Percentiles rank a stretch among this genome's conserved stretches.
Conservation (phyloP, 1,140 invertebrate species). For the Muscidifurax raptorellus region DNA sequence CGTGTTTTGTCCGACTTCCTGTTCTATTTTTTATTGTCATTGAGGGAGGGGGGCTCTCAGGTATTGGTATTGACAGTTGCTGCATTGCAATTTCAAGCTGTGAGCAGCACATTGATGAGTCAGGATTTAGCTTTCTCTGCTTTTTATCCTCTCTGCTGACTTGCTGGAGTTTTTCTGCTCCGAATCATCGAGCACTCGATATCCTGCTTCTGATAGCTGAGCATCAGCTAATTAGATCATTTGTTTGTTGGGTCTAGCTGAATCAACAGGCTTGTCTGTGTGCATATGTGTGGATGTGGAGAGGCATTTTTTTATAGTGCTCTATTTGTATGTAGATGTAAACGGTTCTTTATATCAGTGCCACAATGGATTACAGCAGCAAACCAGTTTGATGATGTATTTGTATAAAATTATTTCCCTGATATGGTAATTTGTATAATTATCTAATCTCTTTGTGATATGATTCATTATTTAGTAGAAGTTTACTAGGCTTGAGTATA, state of each 20-base stretch:
- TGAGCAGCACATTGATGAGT: conserved; percentile 9
- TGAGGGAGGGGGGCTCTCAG: background rate
- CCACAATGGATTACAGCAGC: background rate
- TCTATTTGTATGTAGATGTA: background rate
- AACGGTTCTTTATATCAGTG: background rate
- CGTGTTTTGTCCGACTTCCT: conserved; percentile 5
- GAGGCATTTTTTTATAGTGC: background rate
- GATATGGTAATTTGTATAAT: background rate
- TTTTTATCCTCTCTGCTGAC: background rate
- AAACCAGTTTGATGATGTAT: background rate
- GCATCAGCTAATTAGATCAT: background rate
- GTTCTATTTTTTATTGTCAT: conserved; percentile 1
- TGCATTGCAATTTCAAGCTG: conserved; percentile 2
- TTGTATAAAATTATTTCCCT: background rate
- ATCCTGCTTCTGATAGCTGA: conserved; percentile 3
- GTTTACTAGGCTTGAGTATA: background rate
- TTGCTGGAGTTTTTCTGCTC: conserved; percentile 9
- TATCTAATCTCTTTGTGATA: background rate
- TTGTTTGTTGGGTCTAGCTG: background rate
- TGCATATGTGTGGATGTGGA: background rate
- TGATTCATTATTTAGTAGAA: background rate
- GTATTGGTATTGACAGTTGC: background rate
- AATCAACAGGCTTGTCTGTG: background rate
- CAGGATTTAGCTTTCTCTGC: conserved; percentile 7
- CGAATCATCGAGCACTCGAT: background rate